Evolutionary conservation across 2,113 vertebrate species (phyloP).

Genomic region (Barnardius zonarius): DNA sequence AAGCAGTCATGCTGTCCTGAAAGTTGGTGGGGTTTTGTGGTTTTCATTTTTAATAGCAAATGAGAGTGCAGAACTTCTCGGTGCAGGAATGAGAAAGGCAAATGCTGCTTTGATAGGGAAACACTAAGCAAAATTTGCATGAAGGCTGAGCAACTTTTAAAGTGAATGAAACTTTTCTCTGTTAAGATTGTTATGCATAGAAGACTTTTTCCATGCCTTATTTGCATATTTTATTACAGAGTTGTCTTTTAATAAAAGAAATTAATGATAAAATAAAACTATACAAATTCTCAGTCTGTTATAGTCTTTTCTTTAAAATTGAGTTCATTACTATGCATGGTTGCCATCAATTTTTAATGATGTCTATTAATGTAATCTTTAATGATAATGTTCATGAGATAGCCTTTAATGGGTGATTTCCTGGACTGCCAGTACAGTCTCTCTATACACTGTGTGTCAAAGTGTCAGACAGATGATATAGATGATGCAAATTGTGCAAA

Average conservation of each 20-base stretch:
- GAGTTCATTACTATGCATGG: background rate
- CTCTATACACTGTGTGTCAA: background rate
- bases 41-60: background rate
- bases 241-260: background rate
- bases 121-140: background rate
- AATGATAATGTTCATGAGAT: background rate
- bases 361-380: background rate
- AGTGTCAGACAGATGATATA: background rate
- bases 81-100: background rate
- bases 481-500: background rate
- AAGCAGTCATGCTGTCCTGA: background rate
- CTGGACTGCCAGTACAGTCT: background rate
- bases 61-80: background rate
- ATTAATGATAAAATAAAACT: background rate
- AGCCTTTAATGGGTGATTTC: background rate
- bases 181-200: background rate
- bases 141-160: background rate
- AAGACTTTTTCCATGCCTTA: background rate
- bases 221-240: background rate
- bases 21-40: background rate
- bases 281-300: background rate
- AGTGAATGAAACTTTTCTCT: background rate
- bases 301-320: background rate
- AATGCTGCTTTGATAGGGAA: background rate
- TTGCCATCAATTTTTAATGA: background rate